Evolutionary conservation across 2,888 invertebrate genomes (phyloP), one percentile per base, ranked within the genome.

Genomic region (Lypha dubia): DNA sequence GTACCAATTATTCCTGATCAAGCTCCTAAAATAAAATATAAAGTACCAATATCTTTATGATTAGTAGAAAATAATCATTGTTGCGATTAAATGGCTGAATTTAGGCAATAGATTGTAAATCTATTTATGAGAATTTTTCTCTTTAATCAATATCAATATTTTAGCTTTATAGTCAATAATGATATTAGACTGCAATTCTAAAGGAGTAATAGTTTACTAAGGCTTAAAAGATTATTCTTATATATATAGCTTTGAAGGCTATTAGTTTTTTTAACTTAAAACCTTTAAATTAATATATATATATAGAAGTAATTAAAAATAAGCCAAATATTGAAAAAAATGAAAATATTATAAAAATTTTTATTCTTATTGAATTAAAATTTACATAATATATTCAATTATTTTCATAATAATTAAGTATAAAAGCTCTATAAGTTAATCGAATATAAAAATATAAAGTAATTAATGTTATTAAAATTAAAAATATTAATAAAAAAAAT

Each of bases 41-140:
- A 91, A 85, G 94, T 94, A 88, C 95, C 95, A 94, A 96, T 96
- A 93, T 95, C 94, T 93, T 96, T 96, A 93, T 96, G 95, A 93
- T 95, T 95, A 89, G 94, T 95, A 81, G 94, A 95, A 90, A 93
- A 95, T 90, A 95, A 90, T 93, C 95, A 95, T 93, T 95, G 95
- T 93, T 93, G 93, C 92, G 91, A 93, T 94, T 93, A 94, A 93
- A 93, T 94, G 94, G 93, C 94, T 94, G 94, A 92, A 15, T 62
- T 88, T 92, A 94, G 93, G 94, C 93, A 92, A 93, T 94, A 94
- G 93, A 94, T 93, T 94, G 94, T 94, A 94, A 94, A 94, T 94
- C 93, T 94, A 94, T 94, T 93, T 89, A 94, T 93, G 92, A 91
- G 93, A 93, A 88, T n/a, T n/a, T n/a, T n/a, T n/a, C n/a, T n/a